A percentile compares a stretch with the other conserved stretches of the same genome.
Evolutionary conservation across 2,888 invertebrate species (phyloP).

Genomic region (Beris chalybata): DNA sequence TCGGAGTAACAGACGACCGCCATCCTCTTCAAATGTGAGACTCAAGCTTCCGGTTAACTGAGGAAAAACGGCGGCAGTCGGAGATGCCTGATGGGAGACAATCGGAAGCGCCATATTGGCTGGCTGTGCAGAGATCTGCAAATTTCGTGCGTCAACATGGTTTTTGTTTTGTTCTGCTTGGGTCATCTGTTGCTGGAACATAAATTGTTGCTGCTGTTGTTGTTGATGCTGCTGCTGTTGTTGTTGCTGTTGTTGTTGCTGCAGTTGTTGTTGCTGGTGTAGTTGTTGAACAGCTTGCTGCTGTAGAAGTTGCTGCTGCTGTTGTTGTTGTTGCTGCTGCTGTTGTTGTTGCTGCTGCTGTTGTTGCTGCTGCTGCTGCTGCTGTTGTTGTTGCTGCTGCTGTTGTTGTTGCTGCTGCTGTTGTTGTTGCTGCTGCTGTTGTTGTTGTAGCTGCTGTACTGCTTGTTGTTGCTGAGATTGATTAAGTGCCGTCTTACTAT

Average conservation of each 20-base stretch:
- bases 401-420: constrained; percentile 39
- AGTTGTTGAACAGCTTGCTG: constrained; percentile 38
- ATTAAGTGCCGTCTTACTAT: constrained; percentile 36
- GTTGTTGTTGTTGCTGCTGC: constrained; percentile 44
- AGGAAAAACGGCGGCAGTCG: constrained; percentile 54
- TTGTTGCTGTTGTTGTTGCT: background rate
- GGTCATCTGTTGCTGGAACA: background rate
- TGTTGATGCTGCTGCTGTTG: background rate
- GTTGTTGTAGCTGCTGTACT: constrained; percentile 45
- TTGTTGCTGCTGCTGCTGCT: constrained; percentile 34
- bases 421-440: constrained; percentile 36
- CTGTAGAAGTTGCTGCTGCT: constrained; percentile 46
- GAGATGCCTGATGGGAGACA: constrained; percentile 14
- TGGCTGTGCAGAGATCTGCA: constrained; percentile 17
- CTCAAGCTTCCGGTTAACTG: constrained; percentile 67
- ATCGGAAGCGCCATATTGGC: constrained; percentile 3
- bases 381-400: constrained; percentile 41
- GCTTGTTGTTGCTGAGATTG: constrained; percentile 35
- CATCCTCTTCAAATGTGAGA: constrained; percentile 69
- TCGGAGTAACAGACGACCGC: constrained; percentile 65
- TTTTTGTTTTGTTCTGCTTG: constrained; percentile 12
- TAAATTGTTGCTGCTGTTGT: constrained; percentile 1
- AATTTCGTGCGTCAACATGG: constrained; percentile 2
- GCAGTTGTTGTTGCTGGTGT: constrained; percentile 44
- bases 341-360: constrained; percentile 41